phyloP scores from a whole-genome alignment of 2,888 invertebrate genomes.

The Bimastos eiseni region DNA sequence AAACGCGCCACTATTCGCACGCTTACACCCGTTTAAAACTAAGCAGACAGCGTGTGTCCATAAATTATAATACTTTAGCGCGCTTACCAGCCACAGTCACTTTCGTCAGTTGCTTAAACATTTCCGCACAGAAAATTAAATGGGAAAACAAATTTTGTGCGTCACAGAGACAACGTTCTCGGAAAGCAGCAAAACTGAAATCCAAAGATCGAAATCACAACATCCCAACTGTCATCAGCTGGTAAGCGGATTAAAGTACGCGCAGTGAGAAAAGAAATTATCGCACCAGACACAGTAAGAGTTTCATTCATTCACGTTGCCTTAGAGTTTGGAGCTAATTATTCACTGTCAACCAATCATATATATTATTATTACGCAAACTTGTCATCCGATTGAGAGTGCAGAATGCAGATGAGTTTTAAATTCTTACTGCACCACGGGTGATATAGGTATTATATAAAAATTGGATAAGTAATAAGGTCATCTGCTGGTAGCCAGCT shows the following conservation, averaged over 20 bases:
- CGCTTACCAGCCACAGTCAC: neutral
- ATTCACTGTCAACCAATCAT: too few species aligned
- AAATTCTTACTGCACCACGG: neutral
- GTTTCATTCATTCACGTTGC: neutral
- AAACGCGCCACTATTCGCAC: neutral
- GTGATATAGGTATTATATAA: neutral
- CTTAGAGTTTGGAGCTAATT: neutral
- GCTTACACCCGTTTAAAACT: neutral
- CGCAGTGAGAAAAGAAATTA: neutral
- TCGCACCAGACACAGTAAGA: neutral
- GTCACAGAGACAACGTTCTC: neutral
- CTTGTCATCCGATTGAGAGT: too few species aligned
- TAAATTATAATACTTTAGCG: neutral
- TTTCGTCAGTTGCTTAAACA: slow-evolving; percentile 1
- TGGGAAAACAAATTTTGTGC: neutral
- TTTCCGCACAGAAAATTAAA: neutral
- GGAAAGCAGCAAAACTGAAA: neutral
- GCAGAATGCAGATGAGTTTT: too few species aligned
- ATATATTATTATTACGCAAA: too few species aligned
- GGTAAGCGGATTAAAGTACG: neutral
- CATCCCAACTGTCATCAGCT: neutral
- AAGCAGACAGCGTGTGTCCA: neutral
- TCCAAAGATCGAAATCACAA: neutral
- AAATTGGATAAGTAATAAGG: neutral
- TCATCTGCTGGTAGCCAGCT: neutral